Percentiles rank a stretch among this genome's conserved stretches.
Conservation (phyloP, 2,888 invertebrate genomes). For the Tigriopus californicus region DNA sequence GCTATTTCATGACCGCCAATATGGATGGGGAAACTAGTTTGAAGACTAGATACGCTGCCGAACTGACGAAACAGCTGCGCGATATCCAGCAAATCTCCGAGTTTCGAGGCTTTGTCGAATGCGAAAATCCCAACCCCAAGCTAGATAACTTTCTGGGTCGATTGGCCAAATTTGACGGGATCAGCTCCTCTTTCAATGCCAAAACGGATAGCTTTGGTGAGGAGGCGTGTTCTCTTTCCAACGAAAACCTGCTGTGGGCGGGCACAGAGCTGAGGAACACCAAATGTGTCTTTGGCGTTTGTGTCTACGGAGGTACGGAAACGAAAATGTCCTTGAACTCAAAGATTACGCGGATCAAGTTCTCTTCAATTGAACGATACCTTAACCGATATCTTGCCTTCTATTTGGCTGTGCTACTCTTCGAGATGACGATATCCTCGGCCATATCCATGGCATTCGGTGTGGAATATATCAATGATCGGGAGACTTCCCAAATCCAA, state of each 20-base stretch:
- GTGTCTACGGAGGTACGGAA: slow-evolving; percentile 62
- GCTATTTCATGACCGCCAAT: slow-evolving; percentile 30
- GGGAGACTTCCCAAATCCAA: neutral
- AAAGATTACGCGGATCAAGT: slow-evolving; percentile 50
- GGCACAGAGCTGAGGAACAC: slow-evolving; percentile 63
- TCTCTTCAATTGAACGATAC: slow-evolving; percentile 41
- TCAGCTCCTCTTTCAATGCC: slow-evolving; percentile 19
- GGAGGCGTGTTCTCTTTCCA: slow-evolving; percentile 29
- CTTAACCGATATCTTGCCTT: slow-evolving; percentile 51
- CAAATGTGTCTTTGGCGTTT: slow-evolving; percentile 39
- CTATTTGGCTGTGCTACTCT: slow-evolving; percentile 42
- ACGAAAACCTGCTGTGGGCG: slow-evolving; percentile 54
- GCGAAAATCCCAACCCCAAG: slow-evolving; percentile 15
- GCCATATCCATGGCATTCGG: slow-evolving; percentile 32
- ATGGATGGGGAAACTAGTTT: slow-evolving; percentile 32
- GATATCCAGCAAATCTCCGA: neutral
- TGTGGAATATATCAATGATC: neutral
- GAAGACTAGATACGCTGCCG: neutral
- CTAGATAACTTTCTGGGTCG: slow-evolving; percentile 11
- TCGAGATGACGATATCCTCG: slow-evolving; percentile 40
- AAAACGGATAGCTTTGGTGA: slow-evolving; percentile 20
- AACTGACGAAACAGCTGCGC: slow-evolving; percentile 1
- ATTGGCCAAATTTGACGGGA: slow-evolving; percentile 22
- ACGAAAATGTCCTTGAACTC: slow-evolving; percentile 67
- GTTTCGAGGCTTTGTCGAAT: slow-evolving; percentile 1